These are phyloP conservation scores for Burhinus oedicnemus DNA, from an alignment of 2,113 vertebrate genomes.

Conservation along the genomic window DNA sequence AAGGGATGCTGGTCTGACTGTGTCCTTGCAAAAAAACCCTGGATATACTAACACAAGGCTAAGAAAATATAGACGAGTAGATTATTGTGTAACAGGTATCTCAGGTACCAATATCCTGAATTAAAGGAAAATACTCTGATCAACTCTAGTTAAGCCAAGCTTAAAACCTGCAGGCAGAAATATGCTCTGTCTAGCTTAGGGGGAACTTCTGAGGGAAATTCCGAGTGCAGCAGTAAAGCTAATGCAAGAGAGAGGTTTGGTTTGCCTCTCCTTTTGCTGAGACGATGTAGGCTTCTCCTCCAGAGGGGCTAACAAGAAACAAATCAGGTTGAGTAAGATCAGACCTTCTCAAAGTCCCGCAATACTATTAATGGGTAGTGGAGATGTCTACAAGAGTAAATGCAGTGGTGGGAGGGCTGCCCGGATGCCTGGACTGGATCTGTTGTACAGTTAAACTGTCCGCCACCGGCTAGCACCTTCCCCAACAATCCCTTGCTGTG, in stretches of 20 bases:
- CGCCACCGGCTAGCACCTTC: neutral
- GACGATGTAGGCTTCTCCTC: neutral
- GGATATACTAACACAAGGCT: neutral
- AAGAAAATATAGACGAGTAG: neutral
- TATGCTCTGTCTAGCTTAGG: neutral
- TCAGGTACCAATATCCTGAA: neutral
- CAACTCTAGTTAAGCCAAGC: neutral
- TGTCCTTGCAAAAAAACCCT: neutral
- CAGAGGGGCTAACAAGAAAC: neutral
- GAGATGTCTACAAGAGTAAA: neutral
- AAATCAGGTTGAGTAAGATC: neutral
- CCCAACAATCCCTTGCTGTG: rapidly evolving
- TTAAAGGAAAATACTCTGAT: neutral
- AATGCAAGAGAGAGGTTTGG: neutral
- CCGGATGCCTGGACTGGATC: neutral
- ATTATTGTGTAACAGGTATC: neutral
- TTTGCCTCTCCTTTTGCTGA: neutral
- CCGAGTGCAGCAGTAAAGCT: neutral
- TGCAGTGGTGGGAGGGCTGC: neutral
- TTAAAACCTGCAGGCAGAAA: neutral
- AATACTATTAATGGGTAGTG: neutral
- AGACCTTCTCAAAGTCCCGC: neutral
- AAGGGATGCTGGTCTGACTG: neutral
- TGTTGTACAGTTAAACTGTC: neutral
- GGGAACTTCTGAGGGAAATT: neutral